phyloP scores from a whole-genome alignment of 2,113 vertebrate species.

The Pardalotus punctatus region DNA sequence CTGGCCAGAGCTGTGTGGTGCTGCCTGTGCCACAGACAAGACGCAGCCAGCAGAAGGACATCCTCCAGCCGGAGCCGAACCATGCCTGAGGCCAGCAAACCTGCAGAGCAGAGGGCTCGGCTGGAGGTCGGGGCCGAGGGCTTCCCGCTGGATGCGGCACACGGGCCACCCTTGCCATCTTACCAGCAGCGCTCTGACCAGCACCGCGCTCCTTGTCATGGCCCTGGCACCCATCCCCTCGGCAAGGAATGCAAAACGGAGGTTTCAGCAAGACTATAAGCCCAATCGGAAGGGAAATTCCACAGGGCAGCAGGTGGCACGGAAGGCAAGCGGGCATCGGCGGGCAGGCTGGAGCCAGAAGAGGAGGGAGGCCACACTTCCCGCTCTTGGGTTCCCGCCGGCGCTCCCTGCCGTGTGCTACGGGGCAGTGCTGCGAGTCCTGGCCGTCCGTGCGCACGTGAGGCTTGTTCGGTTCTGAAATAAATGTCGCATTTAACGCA shows the following conservation, averaged over 20 bases:
- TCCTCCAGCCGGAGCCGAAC: background rate
- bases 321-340: background rate
- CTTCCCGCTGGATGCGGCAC: background rate
- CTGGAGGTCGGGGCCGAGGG: background rate
- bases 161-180: background rate
- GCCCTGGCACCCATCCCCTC: background rate
- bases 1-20: background rate
- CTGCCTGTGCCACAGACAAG: background rate
- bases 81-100: constrained; percentile 84
- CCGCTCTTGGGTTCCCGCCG: background rate
- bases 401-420: background rate
- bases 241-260: background rate
- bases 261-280: background rate
- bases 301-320: background rate
- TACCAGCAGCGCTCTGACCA: background rate
- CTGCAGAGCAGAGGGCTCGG: constrained; percentile 66
- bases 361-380: background rate
- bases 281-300: background rate
- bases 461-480: constrained; percentile 88
- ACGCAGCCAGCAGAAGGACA: background rate
- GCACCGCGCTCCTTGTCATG: background rate
- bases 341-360: background rate
- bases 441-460: constrained; percentile 83
- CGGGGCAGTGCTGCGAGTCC: constrained; percentile 79
- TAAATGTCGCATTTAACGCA: constrained; percentile 90